A percentile compares a stretch with the other conserved stretches of the same genome.
Evolutionary conservation across 2,797 vertebrate species (phyloP).

Genomic region (Gadopsis marmoratus): DNA sequence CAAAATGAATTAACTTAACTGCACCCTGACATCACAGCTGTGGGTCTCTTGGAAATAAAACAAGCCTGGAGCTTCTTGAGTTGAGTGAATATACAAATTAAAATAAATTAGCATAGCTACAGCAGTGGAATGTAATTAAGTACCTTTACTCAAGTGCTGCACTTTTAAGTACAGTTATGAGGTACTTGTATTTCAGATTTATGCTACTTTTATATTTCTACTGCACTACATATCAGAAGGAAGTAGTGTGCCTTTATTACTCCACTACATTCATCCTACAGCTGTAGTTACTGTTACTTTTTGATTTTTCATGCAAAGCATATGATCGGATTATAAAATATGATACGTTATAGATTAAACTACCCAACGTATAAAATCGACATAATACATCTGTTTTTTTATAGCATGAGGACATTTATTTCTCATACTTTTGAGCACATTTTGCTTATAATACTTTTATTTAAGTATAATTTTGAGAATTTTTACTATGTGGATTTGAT

Average conservation of each 20-base stretch:
- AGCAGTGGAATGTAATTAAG: not conserved
- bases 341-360: not conserved
- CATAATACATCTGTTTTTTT: not conserved
- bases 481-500: not conserved
- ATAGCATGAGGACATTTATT: not conserved
- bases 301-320: not conserved
- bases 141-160: not conserved
- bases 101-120: not conserved
- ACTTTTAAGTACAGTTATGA: not conserved
- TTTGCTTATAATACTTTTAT: not conserved
- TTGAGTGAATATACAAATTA: not conserved
- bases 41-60: not conserved
- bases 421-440: not conserved
- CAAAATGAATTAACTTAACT: conserved; percentile 27
- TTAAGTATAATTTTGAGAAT: not conserved
- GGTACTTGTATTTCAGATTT: not conserved
- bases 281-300: not conserved
- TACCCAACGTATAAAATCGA: not conserved
- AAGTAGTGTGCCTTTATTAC: not conserved
- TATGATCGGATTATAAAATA: not conserved
- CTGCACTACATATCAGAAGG: not conserved
- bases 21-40: not conserved
- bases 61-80: not conserved
- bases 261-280: not conserved
- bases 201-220: not conserved